Percentiles rank a stretch among this genome's conserved stretches.
These are phyloP conservation scores for Syndactyla subalaris DNA, from an alignment of 2,797 vertebrate genomes.

Conservation along the genomic window DNA sequence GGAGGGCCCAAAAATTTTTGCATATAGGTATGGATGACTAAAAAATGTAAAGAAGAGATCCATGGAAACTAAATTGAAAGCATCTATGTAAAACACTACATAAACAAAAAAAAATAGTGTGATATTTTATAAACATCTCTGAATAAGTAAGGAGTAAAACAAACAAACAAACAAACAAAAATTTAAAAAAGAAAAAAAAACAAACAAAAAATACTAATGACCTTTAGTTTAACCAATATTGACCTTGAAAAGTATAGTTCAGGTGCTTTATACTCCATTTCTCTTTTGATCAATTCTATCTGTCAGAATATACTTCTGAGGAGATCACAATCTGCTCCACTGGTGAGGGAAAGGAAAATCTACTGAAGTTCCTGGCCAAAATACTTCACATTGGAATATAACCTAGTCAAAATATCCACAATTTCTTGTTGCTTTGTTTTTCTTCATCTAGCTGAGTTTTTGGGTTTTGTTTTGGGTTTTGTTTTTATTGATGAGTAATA, in stretches of 20 bases:
- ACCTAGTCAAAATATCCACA: background rate
- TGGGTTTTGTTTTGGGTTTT: background rate
- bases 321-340: background rate
- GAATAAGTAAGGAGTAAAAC: background rate
- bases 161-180: background rate
- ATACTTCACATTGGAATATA: background rate
- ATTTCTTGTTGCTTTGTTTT: background rate
- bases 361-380: background rate
- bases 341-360: background rate
- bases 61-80: background rate
- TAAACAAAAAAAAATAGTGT: background rate
- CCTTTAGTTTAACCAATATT: background rate
- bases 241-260: background rate
- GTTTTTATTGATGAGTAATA: background rate
- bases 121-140: background rate
- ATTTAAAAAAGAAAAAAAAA: too few relatives aligned
- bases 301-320: background rate
- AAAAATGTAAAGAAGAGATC: background rate
- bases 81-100: background rate
- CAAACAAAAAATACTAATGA: too few relatives aligned
- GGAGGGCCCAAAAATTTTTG: background rate
- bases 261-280: background rate
- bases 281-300: background rate
- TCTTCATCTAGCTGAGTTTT: background rate
- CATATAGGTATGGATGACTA: too few relatives aligned